Conservation (phyloP, 1,140 invertebrate species). For the Saxidomus purpurata region DNA sequence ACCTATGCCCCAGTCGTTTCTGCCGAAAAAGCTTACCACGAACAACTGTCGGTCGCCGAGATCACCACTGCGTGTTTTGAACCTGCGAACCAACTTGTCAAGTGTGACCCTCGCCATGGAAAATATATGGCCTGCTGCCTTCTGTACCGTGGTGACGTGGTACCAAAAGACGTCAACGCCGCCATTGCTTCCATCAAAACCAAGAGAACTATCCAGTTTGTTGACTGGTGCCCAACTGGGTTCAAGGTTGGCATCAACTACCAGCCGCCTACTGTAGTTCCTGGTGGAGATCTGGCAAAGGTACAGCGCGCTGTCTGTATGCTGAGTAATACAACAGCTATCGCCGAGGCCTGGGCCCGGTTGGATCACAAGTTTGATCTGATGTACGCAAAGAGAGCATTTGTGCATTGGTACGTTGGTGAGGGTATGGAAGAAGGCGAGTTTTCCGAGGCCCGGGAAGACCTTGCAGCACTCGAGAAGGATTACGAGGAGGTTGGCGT, state of each 20-base stretch:
- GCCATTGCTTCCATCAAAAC: conserved; percentile 94
- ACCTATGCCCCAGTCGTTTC: conserved; percentile 78
- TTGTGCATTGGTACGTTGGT: conserved; percentile 86
- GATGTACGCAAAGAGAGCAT: conserved; percentile 88
- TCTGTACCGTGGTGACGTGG: conserved; percentile 85
- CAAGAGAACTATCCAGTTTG: conserved; percentile 91
- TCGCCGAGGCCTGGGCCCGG: conserved; percentile 91
- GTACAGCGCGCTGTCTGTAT: conserved; percentile 90
- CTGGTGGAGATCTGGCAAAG: conserved; percentile 90
- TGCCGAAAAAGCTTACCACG: conserved; percentile 78
- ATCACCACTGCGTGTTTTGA: conserved; percentile 93
- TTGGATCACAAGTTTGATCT: conserved; percentile 89
- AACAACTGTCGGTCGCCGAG: conserved; percentile 74
- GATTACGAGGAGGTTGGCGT: conserved; percentile 73
- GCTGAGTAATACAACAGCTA: conserved; percentile 91
- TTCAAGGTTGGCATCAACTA: conserved; percentile 84
- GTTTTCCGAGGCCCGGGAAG: conserved; percentile 95
- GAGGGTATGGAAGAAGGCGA: conserved; percentile 88
- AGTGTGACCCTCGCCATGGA: conserved; percentile 95
- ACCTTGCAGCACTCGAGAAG: conserved; percentile 90
- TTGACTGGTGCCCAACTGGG: conserved; percentile 96
- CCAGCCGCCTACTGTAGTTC: conserved; percentile 87
- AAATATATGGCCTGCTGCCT: conserved; percentile 94
- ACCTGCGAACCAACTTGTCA: conserved; percentile 96
- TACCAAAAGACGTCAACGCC: conserved; percentile 94